Evolutionary conservation across 2,113 vertebrate genomes (phyloP).

Genomic region (Oxyura jamaicensis): DNA sequence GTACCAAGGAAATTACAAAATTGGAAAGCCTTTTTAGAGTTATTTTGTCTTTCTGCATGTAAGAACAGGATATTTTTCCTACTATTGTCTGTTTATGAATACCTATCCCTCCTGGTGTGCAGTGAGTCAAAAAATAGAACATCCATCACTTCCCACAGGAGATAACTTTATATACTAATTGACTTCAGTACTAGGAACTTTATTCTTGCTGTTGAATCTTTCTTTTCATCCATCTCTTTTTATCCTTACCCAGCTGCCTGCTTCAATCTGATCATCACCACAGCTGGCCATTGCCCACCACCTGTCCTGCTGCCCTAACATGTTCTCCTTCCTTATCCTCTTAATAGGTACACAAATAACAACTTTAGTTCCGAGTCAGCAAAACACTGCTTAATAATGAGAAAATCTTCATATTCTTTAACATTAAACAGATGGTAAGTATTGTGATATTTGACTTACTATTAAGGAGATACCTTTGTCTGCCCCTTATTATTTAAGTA

Average conservation of each 20-base stretch:
- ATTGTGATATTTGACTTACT: not conserved
- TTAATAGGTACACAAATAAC: too few relatives aligned
- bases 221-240: not conserved
- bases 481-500: not conserved
- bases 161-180: not conserved
- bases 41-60: conserved; percentile 34
- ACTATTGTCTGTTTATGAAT: not conserved
- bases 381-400: not conserved
- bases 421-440: not conserved
- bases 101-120: not conserved
- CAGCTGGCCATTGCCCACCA: not conserved
- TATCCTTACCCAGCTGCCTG: not conserved
- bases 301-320: not conserved
- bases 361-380: not conserved
- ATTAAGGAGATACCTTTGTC: not conserved
- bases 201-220: not conserved
- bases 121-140: not conserved
- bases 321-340: not conserved
- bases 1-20: conserved; percentile 56
- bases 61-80: not conserved
- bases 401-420: not conserved
- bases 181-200: not conserved
- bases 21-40: conserved; percentile 31
- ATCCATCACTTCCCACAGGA: conserved; percentile 15
- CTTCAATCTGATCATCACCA: not conserved